Evolutionary conservation across 2,113 vertebrate genomes (phyloP).

Genomic region (Orycteropus afer): DNA sequence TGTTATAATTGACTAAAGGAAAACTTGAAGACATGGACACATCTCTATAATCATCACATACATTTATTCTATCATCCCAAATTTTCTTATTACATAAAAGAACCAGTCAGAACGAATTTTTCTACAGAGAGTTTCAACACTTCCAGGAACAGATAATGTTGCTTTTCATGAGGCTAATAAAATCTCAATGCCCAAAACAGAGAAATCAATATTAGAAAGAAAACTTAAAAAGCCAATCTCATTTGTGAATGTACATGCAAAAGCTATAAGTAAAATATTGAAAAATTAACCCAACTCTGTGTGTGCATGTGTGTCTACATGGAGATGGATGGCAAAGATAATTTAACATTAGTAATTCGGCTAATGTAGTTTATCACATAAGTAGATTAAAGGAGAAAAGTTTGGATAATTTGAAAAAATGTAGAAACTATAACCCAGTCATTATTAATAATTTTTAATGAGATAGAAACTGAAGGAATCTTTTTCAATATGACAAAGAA

Average conservation of each 20-base stretch:
- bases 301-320: background rate
- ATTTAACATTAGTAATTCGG: background rate
- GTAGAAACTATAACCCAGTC: background rate
- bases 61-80: background rate
- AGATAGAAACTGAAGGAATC: background rate
- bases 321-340: background rate
- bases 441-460: background rate
- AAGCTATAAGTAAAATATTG: background rate
- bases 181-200: background rate
- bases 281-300: background rate
- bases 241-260: background rate
- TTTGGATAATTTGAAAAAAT: background rate
- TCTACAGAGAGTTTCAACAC: background rate
- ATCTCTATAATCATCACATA: background rate
- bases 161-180: background rate
- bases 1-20: background rate
- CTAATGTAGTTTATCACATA: background rate
- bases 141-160: background rate
- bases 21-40: background rate
- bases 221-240: background rate
- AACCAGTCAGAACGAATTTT: background rate
- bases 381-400: background rate
- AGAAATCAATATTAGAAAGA: background rate
- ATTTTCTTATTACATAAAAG: background rate
- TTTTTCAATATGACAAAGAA: background rate